Conservation (phyloP, 2,888 invertebrate genomes). For the Apocheima hispidaria region DNA sequence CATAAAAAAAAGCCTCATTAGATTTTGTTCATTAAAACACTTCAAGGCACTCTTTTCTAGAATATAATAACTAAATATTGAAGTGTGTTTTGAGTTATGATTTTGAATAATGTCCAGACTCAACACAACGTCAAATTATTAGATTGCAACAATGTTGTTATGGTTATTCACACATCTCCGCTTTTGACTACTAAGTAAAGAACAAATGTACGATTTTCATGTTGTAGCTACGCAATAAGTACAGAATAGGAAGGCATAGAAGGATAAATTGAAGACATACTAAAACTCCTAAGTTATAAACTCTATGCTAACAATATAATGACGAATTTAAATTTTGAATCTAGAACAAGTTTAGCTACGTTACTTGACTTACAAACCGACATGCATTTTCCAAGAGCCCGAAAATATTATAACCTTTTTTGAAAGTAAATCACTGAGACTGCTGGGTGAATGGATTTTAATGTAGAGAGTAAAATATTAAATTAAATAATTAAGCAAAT, state of each 20-base stretch:
- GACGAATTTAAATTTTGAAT: too few relatives aligned
- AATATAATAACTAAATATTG: not conserved
- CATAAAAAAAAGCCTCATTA: not conserved
- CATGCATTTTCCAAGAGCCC: too few relatives aligned
- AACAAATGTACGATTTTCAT: not conserved
- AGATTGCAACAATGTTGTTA: slow-evolving; percentile 8
- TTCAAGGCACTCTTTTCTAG: not conserved
- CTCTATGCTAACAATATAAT: too few relatives aligned
- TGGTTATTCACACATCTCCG: slow-evolving; percentile 4
- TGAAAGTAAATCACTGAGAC: too few relatives aligned
- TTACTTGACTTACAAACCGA: too few relatives aligned
- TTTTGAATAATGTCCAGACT: not conserved
- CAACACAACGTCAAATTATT: slow-evolving; percentile 2
- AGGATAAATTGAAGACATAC: not conserved
- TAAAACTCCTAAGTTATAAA: not conserved
- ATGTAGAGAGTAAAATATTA: too few relatives aligned
- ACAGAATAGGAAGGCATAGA: slow-evolving; percentile 1
- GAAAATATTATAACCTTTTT: too few relatives aligned
- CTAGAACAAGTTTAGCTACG: too few relatives aligned
- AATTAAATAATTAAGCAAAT: too few relatives aligned
- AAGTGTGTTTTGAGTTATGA: not conserved
- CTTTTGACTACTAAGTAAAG: not conserved
- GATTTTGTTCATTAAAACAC: not conserved
- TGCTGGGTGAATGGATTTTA: too few relatives aligned
- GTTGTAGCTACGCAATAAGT: not conserved